Base-by-base conservation (phyloP, 2,888 invertebrate genomes). In the Camptogramma bilineatum region DNA sequence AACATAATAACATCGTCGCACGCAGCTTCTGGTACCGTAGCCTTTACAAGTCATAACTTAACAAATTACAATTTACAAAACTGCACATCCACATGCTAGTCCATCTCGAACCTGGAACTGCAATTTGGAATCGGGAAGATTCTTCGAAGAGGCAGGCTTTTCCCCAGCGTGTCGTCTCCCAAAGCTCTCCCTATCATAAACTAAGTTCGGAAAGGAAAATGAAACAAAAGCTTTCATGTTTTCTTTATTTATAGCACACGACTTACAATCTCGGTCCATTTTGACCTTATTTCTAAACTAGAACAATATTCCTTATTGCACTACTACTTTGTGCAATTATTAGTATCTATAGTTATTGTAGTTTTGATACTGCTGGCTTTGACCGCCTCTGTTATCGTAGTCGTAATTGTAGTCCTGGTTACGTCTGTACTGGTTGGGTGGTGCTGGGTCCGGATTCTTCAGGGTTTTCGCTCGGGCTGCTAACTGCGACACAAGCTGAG, bases 401-500 rank as follows among this genome's bases (percentile, higher is more conserved):
- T 64, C 77, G 48, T 81, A 80, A 64, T 82, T 77, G 66, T 81
- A 79, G 68, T 71, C 72, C n/a, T 74, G 73, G 46, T 76, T 78
- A 31, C 86, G 76, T 57, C 86, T 71, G 59, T 73, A 84, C 70
- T 83, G 85, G 53, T 75, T 79, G 55, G 74, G 64, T 51, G 74
- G 79, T 42, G 68, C 52, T 0, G 78, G 72, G 1, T 88, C 86
- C 0, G 78, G 61, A 52, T 91, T 86, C 73, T 91, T 87, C 72
- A 92, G 64, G 0, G 91, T 88, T 78, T 92, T 93, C 68, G 93
- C 93, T 24, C 91, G 85, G 9, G 92, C 92, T 21, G 91, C 91
- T 50, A 92, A 72, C 76, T 91, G 93, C 0, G 91, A 91, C 58
- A 93, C 91, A 60, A 93, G 75, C 73, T 93, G 93, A 31, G 93